Percentiles rank a stretch among this genome's conserved stretches.
Conservation (phyloP, 2,113 vertebrate species). For the Corapipo altera region DNA sequence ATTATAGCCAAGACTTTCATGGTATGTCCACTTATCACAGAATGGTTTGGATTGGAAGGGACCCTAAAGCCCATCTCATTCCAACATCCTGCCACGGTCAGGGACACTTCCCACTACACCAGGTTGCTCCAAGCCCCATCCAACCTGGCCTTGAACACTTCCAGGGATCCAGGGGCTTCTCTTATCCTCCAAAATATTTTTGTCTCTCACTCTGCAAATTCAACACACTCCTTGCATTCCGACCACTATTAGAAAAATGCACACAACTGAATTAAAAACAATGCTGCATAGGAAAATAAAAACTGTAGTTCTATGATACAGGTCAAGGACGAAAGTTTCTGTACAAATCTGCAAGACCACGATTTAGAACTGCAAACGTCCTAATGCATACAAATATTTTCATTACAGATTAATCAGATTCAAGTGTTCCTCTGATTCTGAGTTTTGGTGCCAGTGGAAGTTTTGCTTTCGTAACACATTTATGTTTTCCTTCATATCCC, state of each 20-base stretch:
- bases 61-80: background rate
- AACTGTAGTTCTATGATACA: rapidly evolving
- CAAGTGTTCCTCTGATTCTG: background rate
- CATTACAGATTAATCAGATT: background rate
- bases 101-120: background rate
- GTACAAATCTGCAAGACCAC: background rate
- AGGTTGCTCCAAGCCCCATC: background rate
- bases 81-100: background rate
- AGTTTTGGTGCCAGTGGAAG: background rate
- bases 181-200: background rate
- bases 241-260: background rate
- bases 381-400: background rate
- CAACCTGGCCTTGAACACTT: background rate
- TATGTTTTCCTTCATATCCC: background rate
- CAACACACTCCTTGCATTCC: background rate
- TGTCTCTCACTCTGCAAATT: background rate
- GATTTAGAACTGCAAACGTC: background rate
- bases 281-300: background rate
- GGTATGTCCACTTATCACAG: background rate
- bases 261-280: background rate
- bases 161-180: background rate
- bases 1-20: background rate
- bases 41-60: background rate
- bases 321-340: background rate
- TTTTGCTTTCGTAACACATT: background rate